Evolutionary conservation across 1,140 invertebrate species (phyloP).

Genomic region (Glomeris maerens): DNA sequence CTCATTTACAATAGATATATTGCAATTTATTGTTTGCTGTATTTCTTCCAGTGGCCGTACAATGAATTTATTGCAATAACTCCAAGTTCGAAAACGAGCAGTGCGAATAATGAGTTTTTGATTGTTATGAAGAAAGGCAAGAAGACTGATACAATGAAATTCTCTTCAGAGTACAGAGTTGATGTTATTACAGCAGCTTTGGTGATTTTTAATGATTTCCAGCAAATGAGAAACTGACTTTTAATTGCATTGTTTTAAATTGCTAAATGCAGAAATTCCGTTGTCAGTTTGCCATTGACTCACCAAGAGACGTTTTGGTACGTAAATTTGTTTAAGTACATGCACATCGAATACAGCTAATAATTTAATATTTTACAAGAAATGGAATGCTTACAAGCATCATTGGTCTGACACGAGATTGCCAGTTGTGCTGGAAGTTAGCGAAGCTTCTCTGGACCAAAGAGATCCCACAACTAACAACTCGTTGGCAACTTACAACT

Average conservation of each 20-base stretch:
- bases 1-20: slow-evolving; percentile 1
- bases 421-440: slow-evolving; percentile 75
- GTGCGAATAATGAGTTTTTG: slow-evolving; percentile 49
- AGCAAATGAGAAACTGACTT: not conserved
- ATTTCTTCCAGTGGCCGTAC: slow-evolving; percentile 36
- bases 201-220: not conserved
- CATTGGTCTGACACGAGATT: slow-evolving; percentile 87
- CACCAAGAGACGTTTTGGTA: slow-evolving; percentile 14
- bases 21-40: not conserved
- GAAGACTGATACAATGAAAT: slow-evolving; percentile 87
- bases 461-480: slow-evolving; percentile 67
- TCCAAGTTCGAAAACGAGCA: slow-evolving; percentile 26
- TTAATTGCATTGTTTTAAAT: slow-evolving; percentile 6
- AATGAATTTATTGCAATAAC: slow-evolving; percentile 37
- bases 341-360: not conserved
- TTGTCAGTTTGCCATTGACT: slow-evolving; percentile 29
- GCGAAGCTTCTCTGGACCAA: slow-evolving; percentile 76
- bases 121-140: slow-evolving; percentile 68
- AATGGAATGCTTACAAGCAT: slow-evolving; percentile 80
- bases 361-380: slow-evolving; percentile 38
- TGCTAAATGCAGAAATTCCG: slow-evolving; percentile 28
- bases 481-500: slow-evolving; percentile 72
- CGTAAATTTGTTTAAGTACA: slow-evolving; percentile 11
- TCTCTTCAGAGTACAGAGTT: slow-evolving; percentile 89
- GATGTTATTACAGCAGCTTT: slow-evolving; percentile 76